Evolutionary conservation across 2,888 invertebrate genomes (phyloP), one percentile per base, ranked within the genome.

Genomic region (Rhimphoctona megacephalus): DNA sequence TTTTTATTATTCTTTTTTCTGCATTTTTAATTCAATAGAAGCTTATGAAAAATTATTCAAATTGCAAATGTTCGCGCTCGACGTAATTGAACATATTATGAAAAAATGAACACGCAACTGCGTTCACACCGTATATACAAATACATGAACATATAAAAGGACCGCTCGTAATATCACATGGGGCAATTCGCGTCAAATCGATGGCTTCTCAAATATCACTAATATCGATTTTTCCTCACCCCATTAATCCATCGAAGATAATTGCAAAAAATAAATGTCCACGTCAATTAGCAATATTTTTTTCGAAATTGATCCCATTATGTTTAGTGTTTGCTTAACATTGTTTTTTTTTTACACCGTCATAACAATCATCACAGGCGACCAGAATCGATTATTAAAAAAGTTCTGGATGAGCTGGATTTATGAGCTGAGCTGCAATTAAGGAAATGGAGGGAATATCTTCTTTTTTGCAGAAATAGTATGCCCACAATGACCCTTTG

Each of bases 1-100:
- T 22, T 74, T 54, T 54, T 74, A 6, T 30, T 7, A n/a, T n/a
- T 49, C 0, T 30, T 52, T 54, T 49, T 39, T 5, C 36, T 9
- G 8, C n/a, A n/a, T 52, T 33, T 33, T 72, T 30, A 25, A 25
- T 33, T 54, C 33, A 64, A 76, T 64, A 33, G 11, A 64, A 76
- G 25, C 61, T 76, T 43, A 61, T 8, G 74, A 76, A 76, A 76
- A 64, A 64, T 64, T n/a, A 49, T 30, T 52, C n/a, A 33, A 76
- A 64, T 64, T 14, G 30, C 61, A 33, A 76, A 25, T 52, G 22
- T 49, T 52, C 52, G 49, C 11, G 25, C 8, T 52, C 30, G 30
- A 25, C 43, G 25, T 43, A 69, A 69, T 61, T 61, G 11, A 80
- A 70, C 61, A n/a, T 57, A 25, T 30, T 17, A 33, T 9, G 57